Base-by-base conservation (phyloP, 92 coral and sea anemone genomes). In the Paragorgia papillata region DNA sequence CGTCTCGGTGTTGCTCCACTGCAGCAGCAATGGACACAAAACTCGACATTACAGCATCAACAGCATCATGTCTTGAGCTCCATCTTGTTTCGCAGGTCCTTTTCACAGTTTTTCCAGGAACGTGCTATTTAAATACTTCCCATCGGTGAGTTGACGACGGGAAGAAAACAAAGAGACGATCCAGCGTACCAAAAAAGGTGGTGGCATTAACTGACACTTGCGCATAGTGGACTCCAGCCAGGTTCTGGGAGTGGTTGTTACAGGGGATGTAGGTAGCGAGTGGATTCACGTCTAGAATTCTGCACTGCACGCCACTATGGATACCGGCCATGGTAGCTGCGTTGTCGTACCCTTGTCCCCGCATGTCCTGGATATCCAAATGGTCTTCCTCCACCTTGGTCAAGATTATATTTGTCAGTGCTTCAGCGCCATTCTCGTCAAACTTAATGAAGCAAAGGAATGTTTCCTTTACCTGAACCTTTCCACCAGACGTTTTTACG, bases 241-340 rank as follows among this genome's bases (percentile, higher is more conserved):
- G 58, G 26, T 51, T 17, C 4, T 5, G n/a, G 58, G 58, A 51
- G 26, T 51, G 58, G 58, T 51, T 51, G 58, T 51, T 51, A 17
- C 58, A 51, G 26, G 58, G 58, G n/a, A 51, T 5, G n/a, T 51
- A 51, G n/a, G 58, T 51, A 51, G n/a, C 58, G 58, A 5, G 58
- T 5, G 58, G 58, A 17, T 51, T 51, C 8, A 5, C 17, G 26
- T 51, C 58, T 22, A 51, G n/a, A 51, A 51, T 51, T 17, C 58
- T 5, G 6, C 58, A 3, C n/a, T 51, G 58, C 26, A 51, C 58
- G 58, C 58, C 58, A 22, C 58, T 5, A 17, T 51, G 58, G 6
- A 51, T 17, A 51, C 58, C 58, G 6, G 58, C 58, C 58, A 51
- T 51, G n/a, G 58, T 51, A 5, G 58, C 58, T 51, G 58, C 58